Percentiles rank a stretch among this genome's conserved stretches.
phyloP scores from a whole-genome alignment of 2,113 vertebrate species.

The Ptilorrhoa leucosticta region DNA sequence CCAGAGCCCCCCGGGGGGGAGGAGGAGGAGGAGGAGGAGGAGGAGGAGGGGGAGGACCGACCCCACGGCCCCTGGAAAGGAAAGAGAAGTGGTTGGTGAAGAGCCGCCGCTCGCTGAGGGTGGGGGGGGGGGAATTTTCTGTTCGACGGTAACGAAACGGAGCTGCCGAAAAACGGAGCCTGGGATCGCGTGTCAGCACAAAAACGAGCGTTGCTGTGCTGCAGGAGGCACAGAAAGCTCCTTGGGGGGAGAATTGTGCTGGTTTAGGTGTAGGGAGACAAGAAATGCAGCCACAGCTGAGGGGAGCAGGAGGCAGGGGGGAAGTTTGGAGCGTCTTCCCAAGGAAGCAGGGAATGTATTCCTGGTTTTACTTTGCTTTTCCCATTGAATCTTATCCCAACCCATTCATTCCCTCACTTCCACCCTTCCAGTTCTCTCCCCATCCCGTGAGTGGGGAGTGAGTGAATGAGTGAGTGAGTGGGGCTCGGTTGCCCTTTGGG shows the following conservation, averaged over 20 bases:
- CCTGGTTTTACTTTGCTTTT: not conserved
- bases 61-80: slow-evolving; percentile 84
- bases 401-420: not conserved
- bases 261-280: not conserved
- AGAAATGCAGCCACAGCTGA: not conserved
- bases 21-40: not conserved
- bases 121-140: too few relatives aligned
- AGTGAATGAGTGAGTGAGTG: not conserved
- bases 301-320: not conserved
- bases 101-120: not conserved
- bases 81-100: not conserved
- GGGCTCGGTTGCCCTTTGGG: not conserved
- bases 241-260: not conserved
- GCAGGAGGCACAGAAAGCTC: not conserved
- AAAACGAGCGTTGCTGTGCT: fast-evolving
- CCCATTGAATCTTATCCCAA: not conserved
- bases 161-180: not conserved
- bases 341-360: not conserved
- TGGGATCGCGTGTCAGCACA: not conserved
- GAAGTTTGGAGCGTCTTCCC: not conserved
- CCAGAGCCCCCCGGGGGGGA: slow-evolving; percentile 80
- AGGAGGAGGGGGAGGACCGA: slow-evolving; percentile 71
- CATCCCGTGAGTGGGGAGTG: not conserved
- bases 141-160: fast-evolving
- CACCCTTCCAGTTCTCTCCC: not conserved